phyloP scores from a whole-genome alignment of 2,797 vertebrate genomes.

The Phrynocephalus guinanensis region DNA sequence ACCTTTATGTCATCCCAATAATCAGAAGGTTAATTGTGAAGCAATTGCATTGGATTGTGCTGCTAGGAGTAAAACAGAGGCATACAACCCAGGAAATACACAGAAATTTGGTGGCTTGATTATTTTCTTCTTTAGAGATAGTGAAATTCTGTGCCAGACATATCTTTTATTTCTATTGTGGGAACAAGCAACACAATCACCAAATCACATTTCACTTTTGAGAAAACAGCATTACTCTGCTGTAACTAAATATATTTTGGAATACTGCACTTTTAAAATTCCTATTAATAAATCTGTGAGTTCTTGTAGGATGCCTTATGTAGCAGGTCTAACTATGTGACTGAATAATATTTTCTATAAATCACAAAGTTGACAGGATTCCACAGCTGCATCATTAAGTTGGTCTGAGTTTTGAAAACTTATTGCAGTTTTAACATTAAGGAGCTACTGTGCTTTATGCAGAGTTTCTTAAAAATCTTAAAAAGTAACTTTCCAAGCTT shows the following conservation, averaged over 20 bases:
- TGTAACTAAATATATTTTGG: not conserved
- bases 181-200: not conserved
- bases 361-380: not conserved
- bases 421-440: not conserved
- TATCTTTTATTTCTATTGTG: not conserved
- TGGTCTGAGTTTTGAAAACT: not conserved
- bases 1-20: constrained; percentile 37
- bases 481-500: not conserved
- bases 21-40: constrained; percentile 38
- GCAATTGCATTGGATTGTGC: constrained; percentile 13
- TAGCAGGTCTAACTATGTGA: not conserved
- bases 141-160: constrained; percentile 1
- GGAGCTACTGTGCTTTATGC: not conserved
- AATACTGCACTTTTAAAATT: not conserved
- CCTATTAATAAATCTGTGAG: not conserved
- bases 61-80: constrained; percentile 11
- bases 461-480: not conserved
- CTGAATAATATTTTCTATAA: not conserved
- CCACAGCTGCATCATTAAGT: not conserved
- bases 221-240: not conserved
- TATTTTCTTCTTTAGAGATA: not conserved
- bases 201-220: not conserved
- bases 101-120: constrained; percentile 6
- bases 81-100: not conserved
- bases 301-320: not conserved